Evolutionary conservation across 2,113 vertebrate genomes (phyloP), one percentile per base, ranked within the genome.

Genomic region (Tympanuchus pallidicinctus): DNA sequence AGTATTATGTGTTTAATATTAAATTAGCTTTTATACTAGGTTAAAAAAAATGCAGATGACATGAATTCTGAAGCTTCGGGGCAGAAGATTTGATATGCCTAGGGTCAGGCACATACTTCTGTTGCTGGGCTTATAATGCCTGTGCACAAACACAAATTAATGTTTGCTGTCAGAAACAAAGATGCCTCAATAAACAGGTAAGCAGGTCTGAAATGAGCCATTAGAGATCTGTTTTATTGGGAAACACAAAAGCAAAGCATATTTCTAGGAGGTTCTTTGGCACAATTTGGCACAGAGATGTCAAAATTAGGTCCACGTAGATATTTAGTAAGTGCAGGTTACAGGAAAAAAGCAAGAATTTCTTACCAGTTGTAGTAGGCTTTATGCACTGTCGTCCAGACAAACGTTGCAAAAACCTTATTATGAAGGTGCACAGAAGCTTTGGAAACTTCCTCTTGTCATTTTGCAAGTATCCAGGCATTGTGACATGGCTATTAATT

Each of bases 121-220:
- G 43, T 38, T 86, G 19, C 30, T 56, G 56, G 20, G 11, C 36
- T 86, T 42, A 56, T 21, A 40, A 30, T 1, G 3, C 20, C 1
- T 2, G 38, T 63, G 63, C 25, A 19, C 2, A 20, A 43, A 45
- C 25, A 22, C 1, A 6, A 22, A 14, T 6, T 21, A 22, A 8
- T 27, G 19, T 28, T 65, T 36, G 12, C 80, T 52, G 43, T 8
- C 36, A 43, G 59, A 50, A 43, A 19, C 11, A 38, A 40, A 59
- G 34, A 27, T 17, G 22, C 38, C 22, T 28, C 42, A 52, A 14
- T n/a, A 73, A 18, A 52, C 9, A 43, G 11, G 10, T n/a, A 22
- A 79, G 9, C 25, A 5, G 0, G 0, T 28, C 36, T 24, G 27
- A 65, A 28, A 3, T 45, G 32, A 72, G 50, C 36, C 15, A 0